phyloP scores from a whole-genome alignment of 2,888 invertebrate genomes.

The Zele albiditarsus region DNA sequence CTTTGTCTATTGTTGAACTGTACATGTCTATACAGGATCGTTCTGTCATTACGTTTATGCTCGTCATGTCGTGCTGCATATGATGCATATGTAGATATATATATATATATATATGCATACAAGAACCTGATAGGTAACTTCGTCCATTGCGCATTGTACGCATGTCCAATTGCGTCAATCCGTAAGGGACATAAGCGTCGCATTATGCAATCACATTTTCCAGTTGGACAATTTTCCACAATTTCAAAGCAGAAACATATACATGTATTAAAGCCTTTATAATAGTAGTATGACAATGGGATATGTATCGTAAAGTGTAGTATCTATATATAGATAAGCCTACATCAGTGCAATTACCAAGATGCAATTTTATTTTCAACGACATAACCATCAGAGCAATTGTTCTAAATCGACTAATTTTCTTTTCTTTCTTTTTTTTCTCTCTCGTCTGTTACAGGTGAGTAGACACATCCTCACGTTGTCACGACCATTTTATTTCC shows the following conservation, averaged over 20 bases:
- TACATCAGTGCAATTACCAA: background rate
- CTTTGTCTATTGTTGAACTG: conserved; percentile 42
- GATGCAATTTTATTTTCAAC: background rate
- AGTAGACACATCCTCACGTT: conserved; percentile 38
- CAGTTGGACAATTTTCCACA: conserved; percentile 27
- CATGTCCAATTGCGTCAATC: conserved; percentile 28
- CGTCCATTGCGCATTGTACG: background rate
- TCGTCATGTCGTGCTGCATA: background rate
- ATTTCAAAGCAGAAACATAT: background rate
- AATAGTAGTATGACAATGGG: conserved; percentile 23
- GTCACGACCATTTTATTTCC: background rate
- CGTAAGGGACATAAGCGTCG: conserved; percentile 37
- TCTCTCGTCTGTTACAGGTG: conserved; percentile 51
- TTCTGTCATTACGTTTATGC: conserved; percentile 4
- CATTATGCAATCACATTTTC: conserved; percentile 47
- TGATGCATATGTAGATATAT: background rate
- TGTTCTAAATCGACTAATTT: conserved; percentile 13
- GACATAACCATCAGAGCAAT: background rate
- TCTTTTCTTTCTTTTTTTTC: conserved; percentile 5
- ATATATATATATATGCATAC: conserved; percentile 11
- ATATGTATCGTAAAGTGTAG: background rate
- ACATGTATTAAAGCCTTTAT: conserved; percentile 9
- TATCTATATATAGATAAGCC: conserved; percentile 6
- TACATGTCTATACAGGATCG: background rate
- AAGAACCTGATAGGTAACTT: background rate